Percentiles rank a stretch among this genome's conserved stretches.
phyloP scores from a whole-genome alignment of 1,140 invertebrate species.

The Halictus rubicundus region DNA sequence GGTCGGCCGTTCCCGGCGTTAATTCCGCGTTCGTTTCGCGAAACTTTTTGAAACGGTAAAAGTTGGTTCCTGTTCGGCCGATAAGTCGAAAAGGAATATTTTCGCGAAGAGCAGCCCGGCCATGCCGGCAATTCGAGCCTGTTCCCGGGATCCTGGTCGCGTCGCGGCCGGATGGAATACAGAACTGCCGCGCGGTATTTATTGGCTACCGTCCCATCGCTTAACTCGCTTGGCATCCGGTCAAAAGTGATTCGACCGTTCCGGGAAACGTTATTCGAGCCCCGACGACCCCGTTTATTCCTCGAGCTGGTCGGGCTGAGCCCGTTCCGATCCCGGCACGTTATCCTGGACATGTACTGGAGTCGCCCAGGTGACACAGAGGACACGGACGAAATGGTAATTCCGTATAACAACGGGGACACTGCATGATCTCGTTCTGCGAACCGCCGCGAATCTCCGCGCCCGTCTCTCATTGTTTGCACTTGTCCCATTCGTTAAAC shows the following conservation, averaged over 20 bases:
- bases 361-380: too few species aligned
- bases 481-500: too few species aligned
- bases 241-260: conserved; percentile 32
- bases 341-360: too few species aligned
- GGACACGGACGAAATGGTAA: too few species aligned
- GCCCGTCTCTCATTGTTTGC: too few species aligned
- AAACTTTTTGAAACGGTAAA: neutral
- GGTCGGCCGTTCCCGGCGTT: neutral
- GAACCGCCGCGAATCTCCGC: too few species aligned
- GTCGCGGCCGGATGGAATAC: neutral
- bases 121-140: neutral
- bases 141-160: neutral
- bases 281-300: conserved; percentile 11
- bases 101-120: neutral
- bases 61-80: neutral
- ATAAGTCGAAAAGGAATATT: neutral
- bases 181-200: conserved; percentile 8
- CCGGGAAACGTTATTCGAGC: conserved; percentile 22
- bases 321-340: too few species aligned
- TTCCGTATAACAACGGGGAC: too few species aligned
- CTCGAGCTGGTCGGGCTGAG: too few species aligned
- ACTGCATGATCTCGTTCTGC: too few species aligned
- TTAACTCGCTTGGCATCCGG: conserved; percentile 42
- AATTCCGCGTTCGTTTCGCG: neutral
- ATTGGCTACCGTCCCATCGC: conserved; percentile 41